Evolutionary conservation across 2,888 invertebrate species (phyloP).

Genomic region (Eudiplozoon nipponicum): DNA sequence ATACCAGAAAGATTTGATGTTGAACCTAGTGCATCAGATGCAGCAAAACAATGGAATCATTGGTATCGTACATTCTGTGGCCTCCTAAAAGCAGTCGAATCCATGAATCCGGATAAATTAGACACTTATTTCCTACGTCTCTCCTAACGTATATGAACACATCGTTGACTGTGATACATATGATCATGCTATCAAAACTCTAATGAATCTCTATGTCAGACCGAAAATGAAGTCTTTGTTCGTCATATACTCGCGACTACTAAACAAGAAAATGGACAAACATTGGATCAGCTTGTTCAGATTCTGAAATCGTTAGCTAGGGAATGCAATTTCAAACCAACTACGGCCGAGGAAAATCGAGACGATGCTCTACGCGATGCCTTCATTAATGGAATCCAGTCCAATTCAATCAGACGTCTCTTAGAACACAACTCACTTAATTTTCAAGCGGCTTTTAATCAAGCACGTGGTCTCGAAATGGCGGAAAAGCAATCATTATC

Average conservation of each 20-base stretch:
- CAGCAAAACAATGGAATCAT: constrained; percentile 7
- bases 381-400: constrained; percentile 7
- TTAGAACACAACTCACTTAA: background rate
- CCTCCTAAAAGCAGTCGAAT: background rate
- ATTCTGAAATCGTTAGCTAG: background rate
- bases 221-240: constrained; percentile 6
- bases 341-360: background rate
- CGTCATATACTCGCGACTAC: constrained; percentile 5
- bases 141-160: constrained; percentile 2
- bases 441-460: constrained; percentile 2
- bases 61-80: constrained; percentile 4
- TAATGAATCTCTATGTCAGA: background rate
- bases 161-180: constrained; percentile 5
- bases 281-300: constrained; percentile 6
- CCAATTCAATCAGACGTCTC: constrained; percentile 3
- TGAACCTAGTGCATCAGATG: constrained; percentile 2
- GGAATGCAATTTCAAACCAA: constrained; percentile 2
- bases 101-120: constrained; percentile 4
- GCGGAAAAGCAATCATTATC: constrained; percentile 1
- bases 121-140: constrained; percentile 7
- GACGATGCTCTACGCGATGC: constrained; percentile 4
- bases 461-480: constrained; percentile 6
- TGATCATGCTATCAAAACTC: constrained; percentile 1
- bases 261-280: constrained; percentile 2
- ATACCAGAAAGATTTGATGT: background rate